These are phyloP conservation scores for Trissolcus brochymenae DNA, from an alignment of 2,888 invertebrate species.

Conservation along the genomic window DNA sequence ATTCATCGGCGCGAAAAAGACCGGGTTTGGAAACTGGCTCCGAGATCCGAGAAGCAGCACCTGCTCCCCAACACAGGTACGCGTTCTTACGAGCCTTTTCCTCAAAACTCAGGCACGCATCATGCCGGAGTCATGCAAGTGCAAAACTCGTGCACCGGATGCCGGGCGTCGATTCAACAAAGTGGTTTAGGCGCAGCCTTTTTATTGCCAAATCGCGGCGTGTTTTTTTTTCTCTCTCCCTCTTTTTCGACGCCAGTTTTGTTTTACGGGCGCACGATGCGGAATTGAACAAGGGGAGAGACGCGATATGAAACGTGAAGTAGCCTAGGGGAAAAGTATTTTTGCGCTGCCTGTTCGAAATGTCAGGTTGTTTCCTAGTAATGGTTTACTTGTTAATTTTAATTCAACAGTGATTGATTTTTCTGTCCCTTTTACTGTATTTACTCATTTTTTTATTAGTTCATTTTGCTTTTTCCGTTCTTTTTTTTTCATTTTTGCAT, in stretches of 20 bases:
- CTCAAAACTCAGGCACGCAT: constrained; percentile 1
- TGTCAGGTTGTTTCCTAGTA: constrained; percentile 20
- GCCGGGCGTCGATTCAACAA: constrained; percentile 3
- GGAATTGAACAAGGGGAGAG: constrained; percentile 29
- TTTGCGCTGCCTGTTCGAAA: constrained; percentile 30
- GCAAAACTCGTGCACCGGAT: constrained; percentile 7
- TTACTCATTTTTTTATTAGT: no score
- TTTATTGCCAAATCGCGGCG: constrained; percentile 42
- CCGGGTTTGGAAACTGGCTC: constrained; percentile 35
- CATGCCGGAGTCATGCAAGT: background rate
- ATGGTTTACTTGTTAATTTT: constrained; percentile 10
- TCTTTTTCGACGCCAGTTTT: constrained; percentile 11
- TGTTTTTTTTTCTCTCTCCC: constrained; percentile 1
- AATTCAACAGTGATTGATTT: background rate
- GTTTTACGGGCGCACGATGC: constrained; percentile 34
- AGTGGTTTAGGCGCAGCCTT: constrained; percentile 26
- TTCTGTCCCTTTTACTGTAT: background rate
- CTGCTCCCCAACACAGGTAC: constrained; percentile 45
- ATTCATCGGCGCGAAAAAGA: constrained; percentile 23
- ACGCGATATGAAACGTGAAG: constrained; percentile 38
- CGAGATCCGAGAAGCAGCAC: constrained; percentile 37
- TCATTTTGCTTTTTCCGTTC: no score
- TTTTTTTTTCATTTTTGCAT: background rate
- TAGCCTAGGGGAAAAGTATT: constrained; percentile 35
- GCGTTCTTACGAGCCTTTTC: constrained; percentile 9